Evolutionary conservation across 92 coral and sea anemone species (phyloP).

Genomic region (Diadumene lineata): DNA sequence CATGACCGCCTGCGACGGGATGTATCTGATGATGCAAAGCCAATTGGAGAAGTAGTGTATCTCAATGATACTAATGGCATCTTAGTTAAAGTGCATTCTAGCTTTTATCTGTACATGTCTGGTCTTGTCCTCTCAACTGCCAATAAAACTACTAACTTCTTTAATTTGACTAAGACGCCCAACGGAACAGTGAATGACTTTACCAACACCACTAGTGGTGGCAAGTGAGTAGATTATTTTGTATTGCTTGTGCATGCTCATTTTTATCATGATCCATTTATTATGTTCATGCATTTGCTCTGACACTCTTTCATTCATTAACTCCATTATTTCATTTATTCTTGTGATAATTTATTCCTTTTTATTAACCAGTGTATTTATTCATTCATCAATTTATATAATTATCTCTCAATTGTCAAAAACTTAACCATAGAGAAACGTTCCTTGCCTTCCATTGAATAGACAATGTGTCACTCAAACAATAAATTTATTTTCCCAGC

Average conservation of each 20-base stretch:
- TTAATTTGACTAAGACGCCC: constrained; percentile 10
- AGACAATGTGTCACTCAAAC: no score
- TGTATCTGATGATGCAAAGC: neutral
- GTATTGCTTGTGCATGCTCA: no score
- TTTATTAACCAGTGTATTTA: no score
- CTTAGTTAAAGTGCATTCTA: constrained; percentile 26
- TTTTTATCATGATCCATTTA: no score
- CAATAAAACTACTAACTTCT: constrained; percentile 21
- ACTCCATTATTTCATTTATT: no score
- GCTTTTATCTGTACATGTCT: constrained; percentile 47
- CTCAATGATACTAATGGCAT: constrained; percentile 38
- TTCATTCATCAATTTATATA: no score
- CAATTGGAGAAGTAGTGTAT: neutral
- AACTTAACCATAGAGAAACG: no score
- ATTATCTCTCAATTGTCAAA: no score
- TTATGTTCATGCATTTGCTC: no score
- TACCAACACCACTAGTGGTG: constrained; percentile 15
- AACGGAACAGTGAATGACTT: constrained; percentile 7
- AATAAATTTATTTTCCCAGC: neutral
- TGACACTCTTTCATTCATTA: no score
- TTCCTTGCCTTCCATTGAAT: neutral
- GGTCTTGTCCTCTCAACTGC: constrained; percentile 16
- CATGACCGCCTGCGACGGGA: constrained; percentile 64
- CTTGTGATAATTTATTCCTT: no score
- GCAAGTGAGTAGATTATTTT: no score